Conservation (phyloP, 2,797 vertebrate genomes). For the Peromyscus aztecus region DNA sequence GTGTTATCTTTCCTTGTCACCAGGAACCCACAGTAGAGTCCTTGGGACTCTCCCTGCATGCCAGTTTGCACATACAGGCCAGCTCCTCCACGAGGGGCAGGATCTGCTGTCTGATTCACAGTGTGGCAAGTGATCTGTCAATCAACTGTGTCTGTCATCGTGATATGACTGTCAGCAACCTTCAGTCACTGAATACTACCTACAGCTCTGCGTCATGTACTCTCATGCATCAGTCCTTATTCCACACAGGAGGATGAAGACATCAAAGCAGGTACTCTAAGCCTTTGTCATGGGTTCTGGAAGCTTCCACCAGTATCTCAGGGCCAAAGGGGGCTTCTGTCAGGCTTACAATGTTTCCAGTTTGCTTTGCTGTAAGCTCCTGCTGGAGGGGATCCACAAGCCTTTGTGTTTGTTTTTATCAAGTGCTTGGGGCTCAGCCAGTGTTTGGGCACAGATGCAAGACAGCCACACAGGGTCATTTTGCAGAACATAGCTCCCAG, state of each 20-base stretch:
- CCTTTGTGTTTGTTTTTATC: not conserved
- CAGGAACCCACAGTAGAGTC: not conserved
- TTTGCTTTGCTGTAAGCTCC: not conserved
- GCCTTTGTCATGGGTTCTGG: not conserved
- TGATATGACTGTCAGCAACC: not conserved
- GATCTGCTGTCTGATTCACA: not conserved
- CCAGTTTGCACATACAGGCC: not conserved
- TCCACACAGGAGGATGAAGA: not conserved
- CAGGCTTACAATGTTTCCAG: accelerated
- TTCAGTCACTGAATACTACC: not conserved
- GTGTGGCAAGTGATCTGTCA: not conserved
- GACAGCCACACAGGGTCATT: not conserved
- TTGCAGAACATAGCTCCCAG: accelerated
- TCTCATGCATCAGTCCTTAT: not conserved
- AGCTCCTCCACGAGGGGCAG: not conserved
- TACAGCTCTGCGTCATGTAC: accelerated
- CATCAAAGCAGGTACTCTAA: not conserved
- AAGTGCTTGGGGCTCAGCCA: not conserved
- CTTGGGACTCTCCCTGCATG: not conserved
- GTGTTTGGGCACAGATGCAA: not conserved
- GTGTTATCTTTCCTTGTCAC: accelerated
- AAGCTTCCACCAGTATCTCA: not conserved
- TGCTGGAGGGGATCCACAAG: not conserved
- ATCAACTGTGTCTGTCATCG: not conserved
- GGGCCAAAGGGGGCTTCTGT: not conserved